phyloP scores from a whole-genome alignment of 2,113 vertebrate genomes.

The Lepidothrix coronata region DNA sequence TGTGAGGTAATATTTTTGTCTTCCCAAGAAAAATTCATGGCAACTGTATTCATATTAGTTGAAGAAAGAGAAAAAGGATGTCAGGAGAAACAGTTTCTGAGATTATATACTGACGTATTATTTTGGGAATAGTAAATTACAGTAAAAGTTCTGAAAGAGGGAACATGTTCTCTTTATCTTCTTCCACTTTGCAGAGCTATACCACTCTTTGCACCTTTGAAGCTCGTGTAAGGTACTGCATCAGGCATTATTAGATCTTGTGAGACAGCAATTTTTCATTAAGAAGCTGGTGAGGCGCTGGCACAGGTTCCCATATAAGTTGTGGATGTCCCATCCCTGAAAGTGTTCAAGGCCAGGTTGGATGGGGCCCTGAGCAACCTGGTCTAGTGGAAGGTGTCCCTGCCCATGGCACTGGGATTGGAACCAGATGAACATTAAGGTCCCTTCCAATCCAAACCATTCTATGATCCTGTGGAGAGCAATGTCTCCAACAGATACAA shows the following conservation, averaged over 20 bases:
- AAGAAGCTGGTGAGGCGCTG: neutral
- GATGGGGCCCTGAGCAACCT: neutral
- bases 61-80: neutral
- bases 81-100: neutral
- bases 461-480: neutral
- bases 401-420: neutral
- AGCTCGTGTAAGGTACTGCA: neutral
- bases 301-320: neutral
- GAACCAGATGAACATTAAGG: neutral
- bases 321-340: neutral
- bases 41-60: neutral
- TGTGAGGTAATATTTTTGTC: neutral
- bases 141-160: neutral
- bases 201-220: neutral
- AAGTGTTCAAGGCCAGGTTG: neutral
- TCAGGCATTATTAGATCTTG: neutral
- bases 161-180: neutral
- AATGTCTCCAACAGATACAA: neutral
- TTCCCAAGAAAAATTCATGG: neutral
- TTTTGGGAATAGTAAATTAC: neutral
- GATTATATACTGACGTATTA: neutral
- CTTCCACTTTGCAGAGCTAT: neutral
- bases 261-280: neutral
- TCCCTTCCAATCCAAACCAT: neutral
- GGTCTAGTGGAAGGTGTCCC: neutral